A percentile compares a stretch with the other conserved stretches of the same genome.
Evolutionary conservation across 1,140 invertebrate species (phyloP).

Genomic region (Diorhabda sublineata): DNA sequence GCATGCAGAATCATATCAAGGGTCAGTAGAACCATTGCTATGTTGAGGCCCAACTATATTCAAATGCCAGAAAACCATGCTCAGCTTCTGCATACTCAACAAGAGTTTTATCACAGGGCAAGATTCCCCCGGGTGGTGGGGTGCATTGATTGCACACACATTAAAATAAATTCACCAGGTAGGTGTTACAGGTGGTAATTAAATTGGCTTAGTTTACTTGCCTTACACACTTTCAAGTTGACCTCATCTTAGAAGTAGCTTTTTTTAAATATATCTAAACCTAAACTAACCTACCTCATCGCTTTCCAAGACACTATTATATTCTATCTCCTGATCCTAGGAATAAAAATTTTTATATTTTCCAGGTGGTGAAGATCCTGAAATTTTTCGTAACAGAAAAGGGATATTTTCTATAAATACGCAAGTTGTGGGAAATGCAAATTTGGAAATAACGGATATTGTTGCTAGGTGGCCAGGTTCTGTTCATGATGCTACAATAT

Average conservation of each 20-base stretch:
- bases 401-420: constrained; percentile 45
- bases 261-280: constrained; percentile 1
- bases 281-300: background rate
- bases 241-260: background rate
- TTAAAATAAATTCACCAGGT: background rate
- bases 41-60: background rate
- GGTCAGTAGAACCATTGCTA: too few species aligned
- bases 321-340: background rate
- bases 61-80: background rate
- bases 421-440: constrained; percentile 38
- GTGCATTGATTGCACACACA: background rate
- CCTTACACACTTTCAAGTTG: background rate
- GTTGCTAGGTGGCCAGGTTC: constrained; percentile 45
- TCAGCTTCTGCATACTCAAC: background rate
- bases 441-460: constrained; percentile 38
- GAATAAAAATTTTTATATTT: constrained; percentile 4
- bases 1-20: too few species aligned
- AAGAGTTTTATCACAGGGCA: background rate
- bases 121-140: background rate
- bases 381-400: constrained; percentile 46
- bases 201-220: too few species aligned
- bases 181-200: background rate
- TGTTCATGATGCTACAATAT: constrained; percentile 42
- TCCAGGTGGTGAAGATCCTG: constrained; percentile 33
- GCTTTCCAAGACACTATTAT: background rate